Percentiles rank a stretch among this genome's conserved stretches.
These are phyloP conservation scores for Theocolax elegans DNA, from an alignment of 1,140 invertebrate genomes.

Conservation along the genomic window DNA sequence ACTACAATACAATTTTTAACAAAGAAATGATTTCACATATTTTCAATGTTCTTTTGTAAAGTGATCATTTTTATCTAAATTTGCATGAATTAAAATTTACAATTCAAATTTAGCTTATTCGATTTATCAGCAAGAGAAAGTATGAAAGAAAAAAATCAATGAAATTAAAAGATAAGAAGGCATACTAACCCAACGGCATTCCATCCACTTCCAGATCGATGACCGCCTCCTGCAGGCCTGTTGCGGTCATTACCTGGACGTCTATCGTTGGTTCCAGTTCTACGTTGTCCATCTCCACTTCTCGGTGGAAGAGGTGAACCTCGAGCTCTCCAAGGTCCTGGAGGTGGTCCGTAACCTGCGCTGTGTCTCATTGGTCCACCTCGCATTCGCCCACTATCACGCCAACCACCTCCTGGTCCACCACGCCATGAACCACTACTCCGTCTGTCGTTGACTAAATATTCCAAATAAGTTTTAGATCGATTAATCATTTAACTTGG, in stretches of 20 bases:
- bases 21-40: no score
- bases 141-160: no score
- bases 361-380: slow-evolving; percentile 47
- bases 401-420: slow-evolving; percentile 58
- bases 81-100: no score
- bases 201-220: slow-evolving; percentile 55
- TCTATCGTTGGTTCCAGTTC: slow-evolving; percentile 46
- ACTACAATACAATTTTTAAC: no score
- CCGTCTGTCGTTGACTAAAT: slow-evolving; percentile 59
- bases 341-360: slow-evolving; percentile 22
- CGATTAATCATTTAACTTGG: no score
- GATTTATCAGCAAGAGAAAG: no score
- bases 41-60: no score
- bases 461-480: background rate
- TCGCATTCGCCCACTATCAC: slow-evolving; percentile 47
- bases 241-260: slow-evolving; percentile 57
- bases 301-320: background rate
- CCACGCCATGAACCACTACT: slow-evolving; percentile 57
- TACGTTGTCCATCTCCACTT: background rate
- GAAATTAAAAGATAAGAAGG: slow-evolving; percentile 12
- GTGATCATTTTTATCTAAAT: no score
- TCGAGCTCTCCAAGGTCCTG: slow-evolving; percentile 10
- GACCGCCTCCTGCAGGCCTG: slow-evolving; percentile 27
- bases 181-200: slow-evolving; percentile 55
- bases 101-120: no score